These are phyloP conservation scores for Diaphora mendica DNA, from an alignment of 2,888 invertebrate genomes.

Conservation along the genomic window DNA sequence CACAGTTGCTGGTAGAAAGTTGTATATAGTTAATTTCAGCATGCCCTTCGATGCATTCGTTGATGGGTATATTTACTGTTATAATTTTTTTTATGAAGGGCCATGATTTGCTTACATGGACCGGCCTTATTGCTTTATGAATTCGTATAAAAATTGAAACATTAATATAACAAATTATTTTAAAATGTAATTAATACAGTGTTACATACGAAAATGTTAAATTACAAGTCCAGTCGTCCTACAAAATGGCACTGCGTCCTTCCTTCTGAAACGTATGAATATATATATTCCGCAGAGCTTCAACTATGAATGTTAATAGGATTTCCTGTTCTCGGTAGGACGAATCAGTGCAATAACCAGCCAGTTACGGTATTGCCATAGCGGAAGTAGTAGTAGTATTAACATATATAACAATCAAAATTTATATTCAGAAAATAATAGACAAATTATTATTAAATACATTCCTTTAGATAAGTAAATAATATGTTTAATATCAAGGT, in stretches of 20 bases:
- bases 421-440: neutral
- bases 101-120: no score
- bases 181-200: neutral
- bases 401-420: neutral
- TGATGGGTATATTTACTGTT: no score
- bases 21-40: no score
- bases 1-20: no score
- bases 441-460: neutral
- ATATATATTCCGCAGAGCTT: conserved; percentile 11
- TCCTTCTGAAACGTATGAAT: neutral
- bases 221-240: neutral
- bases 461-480: no score
- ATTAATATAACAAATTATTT: neutral
- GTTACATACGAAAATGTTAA: neutral
- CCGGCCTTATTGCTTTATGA: no score
- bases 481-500: no score
- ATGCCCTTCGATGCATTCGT: no score
- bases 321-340: conserved; percentile 30
- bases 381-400: neutral
- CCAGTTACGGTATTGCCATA: neutral
- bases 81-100: no score
- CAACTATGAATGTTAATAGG: conserved; percentile 44
- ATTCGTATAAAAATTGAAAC: neutral
- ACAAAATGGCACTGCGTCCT: neutral
- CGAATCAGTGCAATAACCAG: conserved; percentile 37